Conservation (phyloP, 2,888 invertebrate species). For the Polylopha cassiicola region DNA sequence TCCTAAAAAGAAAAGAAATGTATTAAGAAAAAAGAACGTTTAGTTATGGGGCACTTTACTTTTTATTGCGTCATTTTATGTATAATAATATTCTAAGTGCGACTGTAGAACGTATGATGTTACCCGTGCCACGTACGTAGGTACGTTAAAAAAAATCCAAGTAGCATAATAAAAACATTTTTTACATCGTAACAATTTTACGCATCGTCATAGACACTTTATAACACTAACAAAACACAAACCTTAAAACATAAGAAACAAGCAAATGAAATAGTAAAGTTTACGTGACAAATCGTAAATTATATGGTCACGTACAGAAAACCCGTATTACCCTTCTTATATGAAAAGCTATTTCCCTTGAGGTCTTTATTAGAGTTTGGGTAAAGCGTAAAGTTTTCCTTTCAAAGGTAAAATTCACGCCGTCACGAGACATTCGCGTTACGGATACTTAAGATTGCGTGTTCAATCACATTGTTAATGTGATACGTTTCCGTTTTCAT, state of each 20-base stretch:
- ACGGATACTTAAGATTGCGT: background rate
- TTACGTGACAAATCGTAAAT: conserved; percentile 9
- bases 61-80: no score
- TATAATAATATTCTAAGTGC: no score
- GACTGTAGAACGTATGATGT: no score
- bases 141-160: background rate
- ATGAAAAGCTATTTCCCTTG: conserved; percentile 12
- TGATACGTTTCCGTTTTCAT: background rate
- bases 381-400: conserved; percentile 4
- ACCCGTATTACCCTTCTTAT: conserved; percentile 6
- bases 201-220: background rate
- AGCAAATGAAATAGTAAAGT: background rate
- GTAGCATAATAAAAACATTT: background rate
- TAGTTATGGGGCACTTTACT: no score
- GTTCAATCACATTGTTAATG: background rate
- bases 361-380: conserved; percentile 13
- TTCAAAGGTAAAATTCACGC: background rate
- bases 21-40: no score
- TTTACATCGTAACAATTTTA: background rate
- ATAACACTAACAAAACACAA: background rate
- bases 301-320: conserved; percentile 11
- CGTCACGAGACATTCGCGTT: background rate
- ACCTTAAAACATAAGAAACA: conserved; percentile 1
- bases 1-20: no score
- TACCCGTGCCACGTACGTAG: no score